Conservation (phyloP, 2,888 invertebrate species). For the Himalopsyche kuldschensis region DNA sequence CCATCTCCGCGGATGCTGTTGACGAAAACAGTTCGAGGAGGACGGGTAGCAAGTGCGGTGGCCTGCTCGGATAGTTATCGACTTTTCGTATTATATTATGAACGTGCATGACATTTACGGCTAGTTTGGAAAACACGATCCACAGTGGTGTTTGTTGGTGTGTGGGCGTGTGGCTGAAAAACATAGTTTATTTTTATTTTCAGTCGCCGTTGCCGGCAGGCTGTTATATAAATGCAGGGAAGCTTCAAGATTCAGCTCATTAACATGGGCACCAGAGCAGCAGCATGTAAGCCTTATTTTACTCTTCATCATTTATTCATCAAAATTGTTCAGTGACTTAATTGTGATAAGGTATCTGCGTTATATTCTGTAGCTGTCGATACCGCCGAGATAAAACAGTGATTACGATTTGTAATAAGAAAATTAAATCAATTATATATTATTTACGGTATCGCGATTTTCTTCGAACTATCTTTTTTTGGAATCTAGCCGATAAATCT, state of each 20-base stretch:
- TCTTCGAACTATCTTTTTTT: too few relatives aligned
- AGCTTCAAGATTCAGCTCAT: conserved; percentile 71
- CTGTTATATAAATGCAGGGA: conserved; percentile 59
- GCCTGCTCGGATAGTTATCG: neutral
- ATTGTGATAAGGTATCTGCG: too few relatives aligned
- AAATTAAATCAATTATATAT: too few relatives aligned
- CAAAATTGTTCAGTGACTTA: neutral
- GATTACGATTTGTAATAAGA: too few relatives aligned
- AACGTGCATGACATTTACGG: neutral
- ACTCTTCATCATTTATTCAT: conserved; percentile 40
- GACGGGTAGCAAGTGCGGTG: neutral
- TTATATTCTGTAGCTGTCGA: too few relatives aligned
- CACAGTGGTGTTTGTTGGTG: neutral
- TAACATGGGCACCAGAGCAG: conserved; percentile 91
- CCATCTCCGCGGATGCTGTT: neutral
- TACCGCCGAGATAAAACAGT: too few relatives aligned
- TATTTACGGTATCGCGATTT: too few relatives aligned
- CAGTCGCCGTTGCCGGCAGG: conserved; percentile 20
- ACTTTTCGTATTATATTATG: neutral
- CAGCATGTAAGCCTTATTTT: conserved; percentile 76
- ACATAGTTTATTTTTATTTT: conserved; percentile 13
- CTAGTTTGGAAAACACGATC: neutral
- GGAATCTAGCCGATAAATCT: too few relatives aligned
- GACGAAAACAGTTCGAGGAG: neutral
- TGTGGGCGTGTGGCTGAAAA: conserved; percentile 14